phyloP scores from a whole-genome alignment of 2,797 vertebrate species.

The Phrynocephalus forsythii region DNA sequence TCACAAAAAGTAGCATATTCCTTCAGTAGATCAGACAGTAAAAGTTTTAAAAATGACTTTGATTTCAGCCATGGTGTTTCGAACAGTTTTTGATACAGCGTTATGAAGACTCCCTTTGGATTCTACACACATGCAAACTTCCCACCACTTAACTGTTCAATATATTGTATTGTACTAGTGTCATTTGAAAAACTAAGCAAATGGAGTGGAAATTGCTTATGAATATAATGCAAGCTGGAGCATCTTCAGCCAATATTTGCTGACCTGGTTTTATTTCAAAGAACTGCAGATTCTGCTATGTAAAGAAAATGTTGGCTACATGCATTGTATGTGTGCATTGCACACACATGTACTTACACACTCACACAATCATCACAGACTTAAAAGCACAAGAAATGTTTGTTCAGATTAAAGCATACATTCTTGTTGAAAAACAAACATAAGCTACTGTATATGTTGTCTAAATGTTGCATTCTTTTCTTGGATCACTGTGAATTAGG shows the following conservation, averaged over 20 bases:
- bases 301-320: conserved; percentile 22
- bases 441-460: not conserved
- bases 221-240: conserved; percentile 56
- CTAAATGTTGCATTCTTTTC: conserved; percentile 27
- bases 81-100: conserved; percentile 12
- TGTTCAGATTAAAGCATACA: conserved; percentile 58
- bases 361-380: conserved; percentile 22
- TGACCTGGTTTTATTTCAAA: conserved; percentile 55
- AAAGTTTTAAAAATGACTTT: conserved; percentile 13
- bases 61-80: not conserved
- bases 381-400: conserved; percentile 40
- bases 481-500: no score
- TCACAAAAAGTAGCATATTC: not conserved
- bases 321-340: conserved; percentile 36
- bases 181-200: conserved; percentile 59
- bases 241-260: conserved; percentile 60
- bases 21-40: conserved; percentile 15
- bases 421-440: conserved; percentile 46
- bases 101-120: not conserved
- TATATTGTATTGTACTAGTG: conserved; percentile 52
- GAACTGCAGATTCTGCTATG: conserved; percentile 55
- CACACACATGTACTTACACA: not conserved
- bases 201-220: conserved; percentile 64
- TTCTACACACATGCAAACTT: conserved; percentile 26
- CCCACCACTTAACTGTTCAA: conserved; percentile 20